Percentiles rank a stretch among this genome's conserved stretches.
Evolutionary conservation across 2,113 vertebrate genomes (phyloP).

Genomic region (Leiothrix lutea): DNA sequence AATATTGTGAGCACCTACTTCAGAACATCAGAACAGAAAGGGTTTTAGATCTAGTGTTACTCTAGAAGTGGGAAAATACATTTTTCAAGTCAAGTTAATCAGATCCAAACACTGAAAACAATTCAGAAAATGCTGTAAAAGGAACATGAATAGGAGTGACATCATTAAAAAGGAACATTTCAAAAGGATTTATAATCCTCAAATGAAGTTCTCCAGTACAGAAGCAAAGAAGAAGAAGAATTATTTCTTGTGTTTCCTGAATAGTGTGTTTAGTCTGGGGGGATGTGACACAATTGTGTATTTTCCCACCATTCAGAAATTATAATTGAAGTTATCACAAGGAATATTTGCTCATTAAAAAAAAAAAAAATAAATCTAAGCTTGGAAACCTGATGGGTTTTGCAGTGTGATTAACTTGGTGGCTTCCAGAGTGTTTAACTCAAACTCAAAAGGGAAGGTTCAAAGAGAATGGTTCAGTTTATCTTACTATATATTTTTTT

Average conservation of each 20-base stretch:
- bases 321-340: slow-evolving; percentile 24
- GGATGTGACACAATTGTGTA: not conserved
- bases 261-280: not conserved
- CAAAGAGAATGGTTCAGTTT: not conserved
- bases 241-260: not conserved
- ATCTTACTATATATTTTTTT: not conserved
- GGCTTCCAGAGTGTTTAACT: not conserved
- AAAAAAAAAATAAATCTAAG: not conserved
- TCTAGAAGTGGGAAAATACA: not conserved
- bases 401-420: not conserved
- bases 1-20: not conserved
- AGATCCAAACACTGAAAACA: not conserved
- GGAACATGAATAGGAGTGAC: not conserved
- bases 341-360: not conserved
- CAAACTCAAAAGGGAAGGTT: slow-evolving; percentile 18
- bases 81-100: not conserved
- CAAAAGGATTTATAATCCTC: not conserved
- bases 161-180: not conserved
- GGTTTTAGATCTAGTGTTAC: not conserved
- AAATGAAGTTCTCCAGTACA: not conserved
- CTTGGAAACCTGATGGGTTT: not conserved
- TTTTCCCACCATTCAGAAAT: slow-evolving; percentile 38
- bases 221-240: not conserved
- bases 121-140: not conserved
- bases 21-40: not conserved